Evolutionary conservation across 2,113 vertebrate genomes (phyloP).

Genomic region (Lonchura striata): DNA sequence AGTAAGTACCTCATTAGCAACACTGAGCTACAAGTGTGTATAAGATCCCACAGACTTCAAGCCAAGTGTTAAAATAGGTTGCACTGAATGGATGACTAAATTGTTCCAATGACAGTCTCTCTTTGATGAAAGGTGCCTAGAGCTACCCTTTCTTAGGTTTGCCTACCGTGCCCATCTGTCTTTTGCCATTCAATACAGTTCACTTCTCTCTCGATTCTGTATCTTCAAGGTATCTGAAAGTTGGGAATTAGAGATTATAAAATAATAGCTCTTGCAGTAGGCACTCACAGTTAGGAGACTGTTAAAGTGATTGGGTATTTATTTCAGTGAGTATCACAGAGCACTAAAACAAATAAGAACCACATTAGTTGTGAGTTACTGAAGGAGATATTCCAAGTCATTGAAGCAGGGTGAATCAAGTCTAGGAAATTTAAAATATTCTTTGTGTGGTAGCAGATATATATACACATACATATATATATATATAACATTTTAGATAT

Average conservation of each 20-base stretch:
- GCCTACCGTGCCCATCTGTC: neutral
- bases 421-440: conserved; percentile 39
- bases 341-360: conserved; percentile 50
- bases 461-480: neutral
- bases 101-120: conserved; percentile 39
- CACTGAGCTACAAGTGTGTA: neutral
- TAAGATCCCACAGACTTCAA: neutral
- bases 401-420: neutral
- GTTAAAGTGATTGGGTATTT: conserved; percentile 55
- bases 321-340: neutral
- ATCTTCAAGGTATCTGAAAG: conserved; percentile 37
- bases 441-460: neutral
- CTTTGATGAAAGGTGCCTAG: conserved; percentile 35
- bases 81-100: conserved; percentile 14
- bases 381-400: neutral
- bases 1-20: conserved; percentile 47
- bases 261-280: conserved; percentile 33
- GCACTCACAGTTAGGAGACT: conserved; percentile 15
- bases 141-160: conserved; percentile 12
- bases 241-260: conserved; percentile 45
- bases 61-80: conserved; percentile 53
- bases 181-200: conserved; percentile 1
- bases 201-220: conserved; percentile 38
- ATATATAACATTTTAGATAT: neutral
- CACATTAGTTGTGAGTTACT: conserved; percentile 30